phyloP scores from a whole-genome alignment of 2,113 vertebrate species.

The Podarcis raffonei region DNA sequence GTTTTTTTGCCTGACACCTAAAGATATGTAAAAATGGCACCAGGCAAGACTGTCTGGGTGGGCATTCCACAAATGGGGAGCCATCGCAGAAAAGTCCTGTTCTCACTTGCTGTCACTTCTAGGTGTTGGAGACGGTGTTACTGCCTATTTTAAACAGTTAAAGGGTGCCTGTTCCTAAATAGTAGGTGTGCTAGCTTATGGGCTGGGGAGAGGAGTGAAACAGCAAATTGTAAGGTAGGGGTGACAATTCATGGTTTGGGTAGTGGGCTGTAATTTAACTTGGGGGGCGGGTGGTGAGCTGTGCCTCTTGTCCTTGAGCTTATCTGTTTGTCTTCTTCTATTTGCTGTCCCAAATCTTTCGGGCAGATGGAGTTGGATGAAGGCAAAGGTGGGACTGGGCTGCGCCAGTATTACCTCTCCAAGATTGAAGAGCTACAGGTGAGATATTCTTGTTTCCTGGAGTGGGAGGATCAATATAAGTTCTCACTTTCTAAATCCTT shows the following conservation, averaged over 20 bases:
- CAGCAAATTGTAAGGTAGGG: neutral
- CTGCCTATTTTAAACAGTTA: neutral
- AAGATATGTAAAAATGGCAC: no score
- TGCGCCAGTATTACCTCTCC: constrained; percentile 96
- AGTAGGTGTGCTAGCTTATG: neutral
- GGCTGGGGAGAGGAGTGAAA: neutral
- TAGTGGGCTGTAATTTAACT: neutral
- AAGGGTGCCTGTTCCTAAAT: neutral
- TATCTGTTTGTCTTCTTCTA: neutral
- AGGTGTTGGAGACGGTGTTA: neutral
- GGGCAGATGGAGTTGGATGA: constrained; percentile 95
- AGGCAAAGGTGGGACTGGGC: constrained; percentile 90
- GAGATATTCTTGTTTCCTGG: constrained; percentile 41
- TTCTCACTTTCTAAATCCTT: neutral
- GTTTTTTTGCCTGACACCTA: no score
- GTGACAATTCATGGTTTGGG: neutral
- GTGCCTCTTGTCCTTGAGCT: neutral
- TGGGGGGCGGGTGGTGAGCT: no score
- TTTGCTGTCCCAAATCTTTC: neutral
- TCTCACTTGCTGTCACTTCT: no score
- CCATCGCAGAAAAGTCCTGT: no score
- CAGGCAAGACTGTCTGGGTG: no score
- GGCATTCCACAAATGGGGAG: no score
- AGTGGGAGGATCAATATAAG: neutral
- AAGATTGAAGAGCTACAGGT: constrained; percentile 99